Evolutionary conservation across 2,797 vertebrate species (phyloP), one percentile per base, ranked within the genome.

Genomic region (Schizothorax lantsangensis): DNA sequence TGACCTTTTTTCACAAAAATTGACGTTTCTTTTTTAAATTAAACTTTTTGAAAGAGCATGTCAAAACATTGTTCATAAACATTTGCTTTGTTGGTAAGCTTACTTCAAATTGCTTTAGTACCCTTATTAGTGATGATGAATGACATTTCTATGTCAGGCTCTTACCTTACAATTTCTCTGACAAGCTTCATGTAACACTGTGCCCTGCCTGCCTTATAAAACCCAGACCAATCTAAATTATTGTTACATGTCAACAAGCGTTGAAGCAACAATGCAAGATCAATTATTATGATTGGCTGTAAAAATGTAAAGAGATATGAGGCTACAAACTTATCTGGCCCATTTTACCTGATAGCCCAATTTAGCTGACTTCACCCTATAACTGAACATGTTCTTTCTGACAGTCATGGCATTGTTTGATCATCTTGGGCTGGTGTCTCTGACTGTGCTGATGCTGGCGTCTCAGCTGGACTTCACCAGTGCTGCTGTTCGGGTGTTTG

Each of bases 401-500:
- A 72, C 52, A 73, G 71, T 1, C 4, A 73, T 83, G 68, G 68
- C 69, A 0, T 14, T 73, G 5, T 57, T 72, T 47, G 0, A 15
- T 19, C 1, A 2, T 68, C 33, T 40, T 15, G 23, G n/a, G 3
- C 59, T 69, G 47, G 47, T 54, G 7, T 82, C 21, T 54, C n/a
- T 75, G 3, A 36, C 6, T 5, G 8, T 54, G 57, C 36, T 87
- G 36, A 11, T 78, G 36, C 19, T 87, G 40, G 47, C 30, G 6
- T 49, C 57, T 75, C 72, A 83, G 14, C 36, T 84, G 54, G 40
- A 72, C 26, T 19, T 21, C 17, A 4, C 82, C 40, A 52, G 71
- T 1, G 86, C 77, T n/a, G 33, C 30, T 11, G 57, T 87, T 19
- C 43, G 47, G 1, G n/a, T 87, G 62, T 45, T 0, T 14, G 15